A percentile compares a stretch with the other conserved stretches of the same genome.
These are phyloP conservation scores for Trialeurodes vaporariorum DNA, from an alignment of 1,140 invertebrate species.

Conservation along the genomic window DNA sequence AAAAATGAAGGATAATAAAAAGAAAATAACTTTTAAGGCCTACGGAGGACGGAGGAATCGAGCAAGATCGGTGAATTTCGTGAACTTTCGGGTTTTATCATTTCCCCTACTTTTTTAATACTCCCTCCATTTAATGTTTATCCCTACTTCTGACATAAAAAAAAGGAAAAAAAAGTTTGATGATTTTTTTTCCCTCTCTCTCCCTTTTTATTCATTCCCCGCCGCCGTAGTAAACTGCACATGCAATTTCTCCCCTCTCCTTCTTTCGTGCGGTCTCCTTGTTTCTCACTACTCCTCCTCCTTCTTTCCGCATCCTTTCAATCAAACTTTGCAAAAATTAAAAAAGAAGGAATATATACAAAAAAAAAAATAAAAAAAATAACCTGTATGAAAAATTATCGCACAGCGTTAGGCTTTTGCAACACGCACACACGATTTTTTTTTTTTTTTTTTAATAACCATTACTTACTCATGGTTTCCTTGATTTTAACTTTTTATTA, in stretches of 20 bases:
- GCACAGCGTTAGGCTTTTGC: no score
- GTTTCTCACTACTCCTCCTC: not conserved
- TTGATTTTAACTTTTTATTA: no score
- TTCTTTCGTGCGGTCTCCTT: not conserved
- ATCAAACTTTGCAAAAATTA: not conserved
- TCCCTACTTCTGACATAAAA: not conserved
- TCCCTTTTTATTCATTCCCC: not conserved
- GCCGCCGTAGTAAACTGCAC: not conserved
- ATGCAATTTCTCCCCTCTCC: not conserved
- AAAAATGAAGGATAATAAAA: not conserved
- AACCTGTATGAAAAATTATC: no score
- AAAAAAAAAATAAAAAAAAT: no score
- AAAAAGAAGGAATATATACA: no score
- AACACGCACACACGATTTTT: no score
- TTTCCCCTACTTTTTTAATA: not conserved
- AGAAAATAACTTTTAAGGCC: not conserved
- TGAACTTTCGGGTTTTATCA: not conserved
- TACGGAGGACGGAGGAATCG: not conserved
- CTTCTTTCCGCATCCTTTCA: not conserved
- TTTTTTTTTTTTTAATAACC: no score
- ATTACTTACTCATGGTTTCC: no score
- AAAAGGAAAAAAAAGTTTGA: not conserved
- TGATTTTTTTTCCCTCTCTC: not conserved
- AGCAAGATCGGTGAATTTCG: not conserved
- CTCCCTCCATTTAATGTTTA: not conserved